Evolutionary conservation across 92 coral and sea anemone species (phyloP), one percentile per base, ranked within the genome.

Genomic region (Zoanthus gigantus): DNA sequence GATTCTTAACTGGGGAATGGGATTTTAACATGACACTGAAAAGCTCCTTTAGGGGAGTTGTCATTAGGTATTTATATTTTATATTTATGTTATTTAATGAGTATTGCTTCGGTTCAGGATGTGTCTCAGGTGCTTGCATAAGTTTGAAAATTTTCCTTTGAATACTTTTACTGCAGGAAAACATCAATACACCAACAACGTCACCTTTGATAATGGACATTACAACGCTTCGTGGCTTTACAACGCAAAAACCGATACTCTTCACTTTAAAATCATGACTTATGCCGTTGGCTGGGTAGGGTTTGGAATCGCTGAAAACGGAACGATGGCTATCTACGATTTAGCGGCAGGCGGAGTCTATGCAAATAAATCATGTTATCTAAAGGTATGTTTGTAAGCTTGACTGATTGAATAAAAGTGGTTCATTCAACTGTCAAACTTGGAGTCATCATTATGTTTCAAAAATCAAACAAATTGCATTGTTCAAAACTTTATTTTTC

Each of bases 341-440:
- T 13, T 79, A 0, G 84, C 73, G 11, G 84, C 63, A 46, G 84
- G 74, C 4, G 84, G 84, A 79, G 60, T 61, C n/a, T 44, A 9
- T n/a, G n/a, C 72, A 16, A 45, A 79, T 63, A 53, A 72, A 17
- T 61, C 58, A 10, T 42, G 58, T 18, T 79, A 79, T 63, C 42
- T 79, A 14, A 63, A 65, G 58, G 74, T 79, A 79, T 17, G 12
- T 7, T 7, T 50, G 5, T 50, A 50, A 50, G 10, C 56, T 50
- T 1, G 0, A 50, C 56, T 50, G 23, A 23, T 23, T 23, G 23
- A 23, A 11, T 50, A 7, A 7, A 50, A 50, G 12, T 7, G 56
- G 0, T 50, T 50, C 12, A 50, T 7, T 50, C 11, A 50, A 11
- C 56, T 50, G 9, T 50, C 9, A 4, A 37, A 37, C 42, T 50